Conservation (phyloP, 2,113 vertebrate species). For the Grammomys dolichurus region DNA sequence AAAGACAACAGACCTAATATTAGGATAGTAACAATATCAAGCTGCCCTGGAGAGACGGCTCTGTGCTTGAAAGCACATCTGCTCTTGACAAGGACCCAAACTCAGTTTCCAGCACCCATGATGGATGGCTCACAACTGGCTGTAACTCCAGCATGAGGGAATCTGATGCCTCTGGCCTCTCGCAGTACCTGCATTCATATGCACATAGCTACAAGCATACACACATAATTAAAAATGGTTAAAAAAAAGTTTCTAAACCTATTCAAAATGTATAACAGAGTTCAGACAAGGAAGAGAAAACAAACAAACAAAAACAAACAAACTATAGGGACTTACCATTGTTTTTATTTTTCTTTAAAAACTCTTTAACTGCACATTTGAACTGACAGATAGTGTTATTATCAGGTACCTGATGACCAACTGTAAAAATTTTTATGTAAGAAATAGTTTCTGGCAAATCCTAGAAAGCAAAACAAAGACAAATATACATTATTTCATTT, state of each 20-base stretch:
- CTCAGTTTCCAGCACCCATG: neutral
- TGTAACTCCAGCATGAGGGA: neutral
- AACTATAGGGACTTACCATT: constrained; percentile 88
- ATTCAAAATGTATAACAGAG: constrained; percentile 58
- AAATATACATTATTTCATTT: constrained; percentile 50
- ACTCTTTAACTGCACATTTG: constrained; percentile 87
- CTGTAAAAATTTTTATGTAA: constrained; percentile 92
- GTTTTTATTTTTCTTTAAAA: constrained; percentile 89
- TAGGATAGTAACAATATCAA: constrained; percentile 21
- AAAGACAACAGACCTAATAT: neutral
- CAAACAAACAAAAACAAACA: neutral
- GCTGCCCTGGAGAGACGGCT: neutral
- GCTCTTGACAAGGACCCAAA: neutral
- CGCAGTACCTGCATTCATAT: neutral
- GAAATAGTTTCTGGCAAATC: constrained; percentile 89
- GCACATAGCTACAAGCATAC: neutral
- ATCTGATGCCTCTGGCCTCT: neutral
- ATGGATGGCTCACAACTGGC: neutral
- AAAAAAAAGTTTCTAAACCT: neutral
- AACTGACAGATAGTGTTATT: constrained; percentile 89
- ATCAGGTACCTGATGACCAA: constrained; percentile 90
- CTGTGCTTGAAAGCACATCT: neutral
- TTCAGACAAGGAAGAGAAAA: neutral
- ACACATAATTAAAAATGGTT: neutral
- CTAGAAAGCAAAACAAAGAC: constrained; percentile 77